phyloP scores from a whole-genome alignment of 2,113 vertebrate species.

The Romanogobio albipinnatus region DNA sequence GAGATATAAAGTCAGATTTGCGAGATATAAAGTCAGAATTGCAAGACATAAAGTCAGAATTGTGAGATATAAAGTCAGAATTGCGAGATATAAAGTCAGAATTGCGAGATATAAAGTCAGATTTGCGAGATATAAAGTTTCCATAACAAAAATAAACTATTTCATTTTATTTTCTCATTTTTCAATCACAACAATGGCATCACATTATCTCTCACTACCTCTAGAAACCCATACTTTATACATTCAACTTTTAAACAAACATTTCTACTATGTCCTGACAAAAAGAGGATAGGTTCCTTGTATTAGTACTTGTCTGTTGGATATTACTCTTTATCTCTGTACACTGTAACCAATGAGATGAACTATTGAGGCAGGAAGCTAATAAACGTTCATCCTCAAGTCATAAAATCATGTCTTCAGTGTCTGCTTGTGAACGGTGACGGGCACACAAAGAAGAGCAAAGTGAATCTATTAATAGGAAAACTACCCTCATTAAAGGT shows the following conservation, averaged over 20 bases:
- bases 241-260: not conserved
- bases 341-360: not conserved
- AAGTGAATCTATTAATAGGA: conserved; percentile 24
- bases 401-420: conserved; percentile 46
- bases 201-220: not conserved
- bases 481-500: conserved; percentile 16
- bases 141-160: not conserved
- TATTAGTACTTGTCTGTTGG: not conserved
- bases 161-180: not conserved
- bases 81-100: too few species aligned
- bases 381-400: conserved; percentile 42
- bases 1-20: too few species aligned
- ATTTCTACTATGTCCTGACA: not conserved
- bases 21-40: too few species aligned
- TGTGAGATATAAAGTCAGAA: too few species aligned
- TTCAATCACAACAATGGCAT: not conserved
- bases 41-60: too few species aligned
- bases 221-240: not conserved
- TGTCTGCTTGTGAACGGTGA: conserved; percentile 40
- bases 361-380: conserved; percentile 25
- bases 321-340: not conserved
- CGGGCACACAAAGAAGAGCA: conserved; percentile 23
- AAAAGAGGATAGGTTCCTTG: not conserved
- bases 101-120: too few species aligned
- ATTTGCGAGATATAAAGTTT: too few species aligned